Evolutionary conservation across 2,888 invertebrate species (phyloP), one percentile per base, ranked within the genome.

Genomic region (Ophioninae sp.): DNA sequence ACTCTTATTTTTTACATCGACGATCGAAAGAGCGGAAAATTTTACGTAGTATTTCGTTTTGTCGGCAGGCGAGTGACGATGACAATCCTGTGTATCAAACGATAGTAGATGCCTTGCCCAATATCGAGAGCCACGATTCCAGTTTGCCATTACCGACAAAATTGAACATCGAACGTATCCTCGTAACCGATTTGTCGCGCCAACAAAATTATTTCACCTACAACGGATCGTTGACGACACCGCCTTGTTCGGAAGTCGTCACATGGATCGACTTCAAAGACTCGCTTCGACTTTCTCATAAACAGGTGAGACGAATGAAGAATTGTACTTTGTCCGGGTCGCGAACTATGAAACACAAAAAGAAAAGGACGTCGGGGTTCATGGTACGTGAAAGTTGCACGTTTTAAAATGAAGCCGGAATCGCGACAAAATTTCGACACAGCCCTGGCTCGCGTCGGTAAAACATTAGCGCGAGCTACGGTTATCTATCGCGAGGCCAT

Each of bases 211-310:
- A 97, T 93, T 98, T 96, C 94, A 97, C 97, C 0, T 98, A 98
- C 91, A 94, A 94, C 65, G 98, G 98, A 0, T 97, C 97, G 0
- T 92, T 98, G 86, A 98, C 98, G 5, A 98, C 98, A 2, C 97
- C 97, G 2, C 98, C 98, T 0, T 97, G 96, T 88, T 95, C 95
- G 30, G 98, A 98, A 93, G 96, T 96, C 70, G 98, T 98, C 61
- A 96, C 95, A 61, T 98, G 97, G 97, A 95, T 98, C 81, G 97
- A 98, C 88, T 97, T 97, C 89, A 95, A 95, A 87, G 94, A 96
- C 83, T 96, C 97, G 0, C 95, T 97, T 7, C 92, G 94, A 84
- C 93, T 96, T 79, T 95, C 96, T 0, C 95, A 95, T 86, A 93
- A 94, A 62, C 96, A 96, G 95, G 96, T 96, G 91, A 84, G 65